Conservation (phyloP, 2,113 vertebrate species). For the Brachyhypopomus occidentalis region DNA sequence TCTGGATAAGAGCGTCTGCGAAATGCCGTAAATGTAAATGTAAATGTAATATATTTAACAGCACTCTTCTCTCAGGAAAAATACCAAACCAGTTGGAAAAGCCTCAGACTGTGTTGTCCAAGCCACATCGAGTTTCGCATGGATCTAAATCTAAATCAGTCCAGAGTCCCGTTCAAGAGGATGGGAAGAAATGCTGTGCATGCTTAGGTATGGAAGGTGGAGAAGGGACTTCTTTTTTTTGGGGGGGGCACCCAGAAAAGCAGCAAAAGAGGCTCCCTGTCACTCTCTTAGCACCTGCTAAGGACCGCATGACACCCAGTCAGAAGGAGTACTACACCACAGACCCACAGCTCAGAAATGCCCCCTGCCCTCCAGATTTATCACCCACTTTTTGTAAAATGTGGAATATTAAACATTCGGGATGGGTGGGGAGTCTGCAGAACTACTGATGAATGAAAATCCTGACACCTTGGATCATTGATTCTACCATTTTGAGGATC, state of each 20-base stretch:
- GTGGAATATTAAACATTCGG: not conserved
- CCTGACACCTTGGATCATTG: no score
- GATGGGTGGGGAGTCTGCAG: not conserved
- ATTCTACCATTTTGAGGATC: not conserved
- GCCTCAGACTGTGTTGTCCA: not conserved
- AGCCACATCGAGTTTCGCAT: conserved; percentile 53
- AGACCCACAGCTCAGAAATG: not conserved
- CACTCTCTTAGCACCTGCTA: conserved; percentile 69
- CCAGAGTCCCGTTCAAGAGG: conserved; percentile 55
- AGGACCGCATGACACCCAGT: conserved; percentile 44
- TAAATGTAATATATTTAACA: conserved; percentile 38
- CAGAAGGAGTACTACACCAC: not conserved
- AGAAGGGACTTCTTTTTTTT: conserved; percentile 44
- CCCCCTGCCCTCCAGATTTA: not conserved
- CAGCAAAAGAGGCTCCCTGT: conserved; percentile 45
- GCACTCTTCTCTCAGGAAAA: conserved; percentile 18
- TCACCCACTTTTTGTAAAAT: not conserved
- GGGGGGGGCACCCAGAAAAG: conserved; percentile 47
- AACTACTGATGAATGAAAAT: not conserved
- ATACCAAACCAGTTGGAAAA: conserved; percentile 27
- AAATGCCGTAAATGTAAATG: no score
- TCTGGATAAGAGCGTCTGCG: no score
- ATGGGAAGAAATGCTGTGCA: conserved; percentile 68
- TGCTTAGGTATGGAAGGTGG: conserved; percentile 66
- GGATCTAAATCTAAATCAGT: conserved; percentile 62